Conservation (phyloP, 2,888 invertebrate genomes). For the Nomada goodeniana region DNA sequence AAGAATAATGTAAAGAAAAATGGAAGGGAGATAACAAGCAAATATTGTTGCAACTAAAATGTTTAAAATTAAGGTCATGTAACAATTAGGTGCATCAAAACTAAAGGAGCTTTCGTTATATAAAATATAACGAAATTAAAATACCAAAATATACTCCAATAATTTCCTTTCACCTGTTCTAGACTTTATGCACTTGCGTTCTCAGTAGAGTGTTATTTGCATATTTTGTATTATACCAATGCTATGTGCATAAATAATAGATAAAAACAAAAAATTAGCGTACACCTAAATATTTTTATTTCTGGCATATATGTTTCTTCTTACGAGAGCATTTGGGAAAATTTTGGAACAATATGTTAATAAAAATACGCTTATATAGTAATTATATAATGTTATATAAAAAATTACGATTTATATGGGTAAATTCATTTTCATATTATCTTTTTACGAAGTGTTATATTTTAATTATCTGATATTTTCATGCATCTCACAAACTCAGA, state of each 20-base stretch:
- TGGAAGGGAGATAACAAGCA: constrained; percentile 50
- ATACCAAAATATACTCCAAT: constrained; percentile 15
- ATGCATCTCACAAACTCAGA: constrained; percentile 19
- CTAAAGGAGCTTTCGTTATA: constrained; percentile 37
- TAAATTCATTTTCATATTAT: neutral
- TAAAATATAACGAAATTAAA: constrained; percentile 6
- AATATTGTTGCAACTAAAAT: constrained; percentile 53
- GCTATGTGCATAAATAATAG: constrained; percentile 16
- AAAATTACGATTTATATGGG: neutral
- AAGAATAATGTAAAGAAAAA: constrained; percentile 15
- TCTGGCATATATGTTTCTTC: neutral
- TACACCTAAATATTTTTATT: constrained; percentile 18
- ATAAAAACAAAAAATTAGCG: constrained; percentile 16
- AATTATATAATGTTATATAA: neutral
- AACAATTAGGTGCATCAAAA: constrained; percentile 48
- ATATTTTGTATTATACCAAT: neutral
- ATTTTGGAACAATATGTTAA: no score
- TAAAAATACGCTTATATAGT: neutral
- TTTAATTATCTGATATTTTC: constrained; percentile 9
- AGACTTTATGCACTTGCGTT: constrained; percentile 14
- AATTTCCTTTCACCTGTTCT: neutral
- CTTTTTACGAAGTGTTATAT: constrained; percentile 7
- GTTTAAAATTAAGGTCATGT: constrained; percentile 44
- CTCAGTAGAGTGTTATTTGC: constrained; percentile 14
- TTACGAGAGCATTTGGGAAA: no score